Conservation (phyloP, 2,888 invertebrate species). For the Drosophila suboccidentalis region DNA sequence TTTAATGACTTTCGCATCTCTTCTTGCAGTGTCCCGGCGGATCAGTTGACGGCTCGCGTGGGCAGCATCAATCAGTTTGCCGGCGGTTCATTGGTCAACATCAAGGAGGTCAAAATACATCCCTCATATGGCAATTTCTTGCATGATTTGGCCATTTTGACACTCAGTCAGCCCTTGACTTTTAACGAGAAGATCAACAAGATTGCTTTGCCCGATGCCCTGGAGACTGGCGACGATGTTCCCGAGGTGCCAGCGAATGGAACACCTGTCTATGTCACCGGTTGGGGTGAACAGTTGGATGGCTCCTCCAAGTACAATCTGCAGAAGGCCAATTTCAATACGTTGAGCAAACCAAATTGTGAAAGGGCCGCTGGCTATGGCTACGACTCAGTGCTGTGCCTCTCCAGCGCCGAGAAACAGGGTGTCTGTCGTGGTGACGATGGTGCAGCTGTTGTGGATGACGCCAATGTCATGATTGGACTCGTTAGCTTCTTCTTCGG, state of each 20-base stretch:
- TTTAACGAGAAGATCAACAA: slow-evolving; percentile 62
- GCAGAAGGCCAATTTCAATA: slow-evolving; percentile 73
- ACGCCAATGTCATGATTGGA: slow-evolving; percentile 68
- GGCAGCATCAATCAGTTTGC: slow-evolving; percentile 83
- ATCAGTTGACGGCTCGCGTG: slow-evolving; percentile 66
- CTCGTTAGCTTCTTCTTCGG: slow-evolving; percentile 78
- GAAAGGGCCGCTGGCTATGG: slow-evolving; percentile 75
- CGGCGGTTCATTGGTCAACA: slow-evolving; percentile 71
- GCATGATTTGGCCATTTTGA: slow-evolving; percentile 80
- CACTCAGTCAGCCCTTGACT: slow-evolving; percentile 52
- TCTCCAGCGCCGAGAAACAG: slow-evolving; percentile 66
- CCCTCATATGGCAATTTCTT: slow-evolving; percentile 81
- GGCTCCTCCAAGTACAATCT: slow-evolving; percentile 71
- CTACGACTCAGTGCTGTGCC: slow-evolving; percentile 74
- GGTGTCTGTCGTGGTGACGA: slow-evolving; percentile 83
- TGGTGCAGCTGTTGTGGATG: slow-evolving; percentile 79
- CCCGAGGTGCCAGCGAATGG: slow-evolving; percentile 59
- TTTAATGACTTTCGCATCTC: too few species aligned
- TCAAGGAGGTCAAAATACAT: slow-evolving; percentile 70
- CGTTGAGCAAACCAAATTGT: slow-evolving; percentile 64
- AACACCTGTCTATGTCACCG: slow-evolving; percentile 71
- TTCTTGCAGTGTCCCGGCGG: slow-evolving; percentile 51
- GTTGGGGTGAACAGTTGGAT: slow-evolving; percentile 79
- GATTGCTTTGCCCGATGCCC: slow-evolving; percentile 58
- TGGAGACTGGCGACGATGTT: slow-evolving; percentile 13